These are phyloP conservation scores for Mythimna pallens DNA, from an alignment of 2,888 invertebrate species.

Conservation along the genomic window DNA sequence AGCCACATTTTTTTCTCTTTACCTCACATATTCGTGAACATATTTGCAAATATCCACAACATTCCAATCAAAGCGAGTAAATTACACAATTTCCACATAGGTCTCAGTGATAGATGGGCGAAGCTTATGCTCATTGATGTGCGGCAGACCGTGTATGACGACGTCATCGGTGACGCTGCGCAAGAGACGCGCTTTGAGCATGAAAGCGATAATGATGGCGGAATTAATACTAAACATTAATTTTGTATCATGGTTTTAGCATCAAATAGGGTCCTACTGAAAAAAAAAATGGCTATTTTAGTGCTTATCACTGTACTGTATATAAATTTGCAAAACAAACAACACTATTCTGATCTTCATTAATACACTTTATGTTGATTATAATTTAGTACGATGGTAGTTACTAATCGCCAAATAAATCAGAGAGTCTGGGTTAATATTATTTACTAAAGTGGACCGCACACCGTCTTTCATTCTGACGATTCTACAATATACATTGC, in stretches of 20 bases:
- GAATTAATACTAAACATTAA: slow-evolving; percentile 11
- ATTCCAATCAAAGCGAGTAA: slow-evolving; percentile 15
- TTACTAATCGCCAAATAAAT: background rate
- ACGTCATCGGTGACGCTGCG: slow-evolving; percentile 49
- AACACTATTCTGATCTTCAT: too few relatives aligned
- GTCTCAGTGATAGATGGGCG: slow-evolving; percentile 38
- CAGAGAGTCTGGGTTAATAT: background rate
- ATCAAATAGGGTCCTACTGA: too few relatives aligned
- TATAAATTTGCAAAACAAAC: too few relatives aligned
- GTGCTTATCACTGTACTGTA: too few relatives aligned
- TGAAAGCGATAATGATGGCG: slow-evolving; percentile 47
- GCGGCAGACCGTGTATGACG: slow-evolving; percentile 48
- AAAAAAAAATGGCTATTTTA: too few relatives aligned
- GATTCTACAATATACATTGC: background rate
- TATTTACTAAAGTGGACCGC: background rate
- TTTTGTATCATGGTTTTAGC: background rate
- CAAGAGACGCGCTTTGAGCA: slow-evolving; percentile 43
- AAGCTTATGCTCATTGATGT: slow-evolving; percentile 44
- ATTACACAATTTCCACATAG: slow-evolving; percentile 43
- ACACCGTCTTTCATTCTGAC: background rate
- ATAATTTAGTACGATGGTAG: background rate
- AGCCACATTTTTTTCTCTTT: background rate
- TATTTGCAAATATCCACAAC: slow-evolving; percentile 1
- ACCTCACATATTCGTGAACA: background rate
- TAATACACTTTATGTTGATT: background rate